These are phyloP conservation scores for Alligator mississippiensis DNA, from an alignment of 2,113 vertebrate genomes.

Conservation along the genomic window DNA sequence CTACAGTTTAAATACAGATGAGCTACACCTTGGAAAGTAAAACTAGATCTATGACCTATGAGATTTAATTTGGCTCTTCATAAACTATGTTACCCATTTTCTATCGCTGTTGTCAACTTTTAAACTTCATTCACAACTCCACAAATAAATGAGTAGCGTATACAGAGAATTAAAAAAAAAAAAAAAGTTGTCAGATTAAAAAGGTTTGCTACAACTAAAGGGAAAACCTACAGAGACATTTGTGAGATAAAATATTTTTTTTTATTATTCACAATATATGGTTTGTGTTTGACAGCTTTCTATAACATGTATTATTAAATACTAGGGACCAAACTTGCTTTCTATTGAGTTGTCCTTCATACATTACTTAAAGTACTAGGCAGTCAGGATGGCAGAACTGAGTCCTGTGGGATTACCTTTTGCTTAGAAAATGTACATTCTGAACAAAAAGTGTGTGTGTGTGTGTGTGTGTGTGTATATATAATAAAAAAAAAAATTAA, in stretches of 20 bases:
- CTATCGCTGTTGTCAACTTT: constrained; percentile 15
- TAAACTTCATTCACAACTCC: constrained; percentile 21
- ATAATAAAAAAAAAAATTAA: constrained; percentile 11
- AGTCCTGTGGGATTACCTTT: not conserved
- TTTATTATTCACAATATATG: not conserved
- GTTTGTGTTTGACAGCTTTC: not conserved
- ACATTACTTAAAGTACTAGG: not conserved
- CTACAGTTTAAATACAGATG: constrained; percentile 11
- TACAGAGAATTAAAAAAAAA: not conserved
- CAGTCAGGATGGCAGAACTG: not conserved
- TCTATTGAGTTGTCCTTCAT: not conserved
- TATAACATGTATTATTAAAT: not conserved
- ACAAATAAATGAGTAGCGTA: constrained; percentile 33
- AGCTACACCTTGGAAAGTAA: not conserved
- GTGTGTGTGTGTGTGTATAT: no score
- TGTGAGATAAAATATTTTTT: not conserved
- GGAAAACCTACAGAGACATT: constrained; percentile 23
- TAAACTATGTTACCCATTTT: constrained; percentile 15
- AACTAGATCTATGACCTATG: not conserved
- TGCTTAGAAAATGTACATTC: not conserved
- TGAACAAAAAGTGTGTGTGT: accelerated
- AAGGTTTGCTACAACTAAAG: constrained; percentile 40
- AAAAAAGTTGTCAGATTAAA: not conserved
- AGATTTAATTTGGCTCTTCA: constrained; percentile 9
- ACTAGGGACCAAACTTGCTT: not conserved